These are phyloP conservation scores for Lottia scabra DNA, from an alignment of 2,888 invertebrate genomes.

Conservation along the genomic window DNA sequence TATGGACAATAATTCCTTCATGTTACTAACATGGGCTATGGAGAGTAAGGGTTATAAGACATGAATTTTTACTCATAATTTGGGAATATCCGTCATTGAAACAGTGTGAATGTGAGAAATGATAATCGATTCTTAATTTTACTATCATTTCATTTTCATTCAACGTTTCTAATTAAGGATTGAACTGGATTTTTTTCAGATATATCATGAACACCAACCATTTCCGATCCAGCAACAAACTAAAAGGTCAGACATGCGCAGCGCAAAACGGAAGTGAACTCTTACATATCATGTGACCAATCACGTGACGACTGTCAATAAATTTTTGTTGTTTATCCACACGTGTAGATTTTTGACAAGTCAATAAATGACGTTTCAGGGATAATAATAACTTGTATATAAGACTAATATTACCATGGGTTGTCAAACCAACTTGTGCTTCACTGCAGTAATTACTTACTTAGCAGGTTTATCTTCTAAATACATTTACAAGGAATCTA, in stretches of 20 bases:
- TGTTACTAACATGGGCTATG: too few species aligned
- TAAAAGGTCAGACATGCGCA: neutral
- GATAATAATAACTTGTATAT: neutral
- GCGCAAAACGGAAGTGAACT: neutral
- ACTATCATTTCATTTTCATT: too few species aligned
- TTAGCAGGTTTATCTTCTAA: too few species aligned
- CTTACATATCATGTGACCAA: neutral
- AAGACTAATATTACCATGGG: neutral
- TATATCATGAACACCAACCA: constrained; percentile 8
- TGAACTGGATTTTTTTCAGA: neutral
- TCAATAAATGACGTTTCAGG: neutral
- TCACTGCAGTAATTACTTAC: too few species aligned
- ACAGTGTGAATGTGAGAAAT: too few species aligned
- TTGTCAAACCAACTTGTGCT: neutral
- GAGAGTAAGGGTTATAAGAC: too few species aligned
- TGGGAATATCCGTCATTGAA: too few species aligned
- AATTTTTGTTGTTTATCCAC: neutral
- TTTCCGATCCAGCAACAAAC: constrained; percentile 19
- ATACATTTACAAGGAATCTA: too few species aligned
- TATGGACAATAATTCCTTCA: too few species aligned
- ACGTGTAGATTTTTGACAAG: neutral
- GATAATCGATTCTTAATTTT: too few species aligned
- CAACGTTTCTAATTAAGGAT: too few species aligned
- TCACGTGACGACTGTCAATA: neutral
- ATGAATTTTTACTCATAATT: too few species aligned